These are phyloP conservation scores for Plutella xylostella DNA, from an alignment of 2,888 invertebrate genomes.

Conservation along the genomic window DNA sequence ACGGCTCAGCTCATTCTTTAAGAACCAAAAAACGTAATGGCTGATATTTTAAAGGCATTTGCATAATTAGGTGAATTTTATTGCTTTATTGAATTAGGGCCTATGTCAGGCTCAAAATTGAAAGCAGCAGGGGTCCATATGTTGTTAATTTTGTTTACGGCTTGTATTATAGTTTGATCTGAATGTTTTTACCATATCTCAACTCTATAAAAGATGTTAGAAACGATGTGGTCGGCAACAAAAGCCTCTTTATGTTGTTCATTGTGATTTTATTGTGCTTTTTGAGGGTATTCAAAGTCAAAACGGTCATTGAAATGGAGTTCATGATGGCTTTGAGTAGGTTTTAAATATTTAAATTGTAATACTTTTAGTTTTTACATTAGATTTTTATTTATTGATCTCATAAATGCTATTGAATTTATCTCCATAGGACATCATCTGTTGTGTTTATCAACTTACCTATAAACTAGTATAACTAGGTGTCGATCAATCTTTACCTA, in stretches of 20 bases:
- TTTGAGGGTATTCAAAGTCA: constrained; percentile 20
- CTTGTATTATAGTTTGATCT: constrained; percentile 63
- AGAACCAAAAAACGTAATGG: constrained; percentile 51
- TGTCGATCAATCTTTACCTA: too few relatives aligned
- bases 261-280: constrained; percentile 50
- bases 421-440: too few relatives aligned
- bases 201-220: constrained; percentile 58
- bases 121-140: constrained; percentile 62
- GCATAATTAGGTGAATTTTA: constrained; percentile 71
- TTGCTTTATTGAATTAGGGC: constrained; percentile 70
- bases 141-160: constrained; percentile 71
- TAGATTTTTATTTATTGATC: too few relatives aligned
- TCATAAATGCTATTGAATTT: too few relatives aligned
- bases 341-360: too few relatives aligned
- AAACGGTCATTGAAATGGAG: not conserved
- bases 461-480: too few relatives aligned
- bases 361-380: too few relatives aligned
- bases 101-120: constrained; percentile 68
- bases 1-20: constrained; percentile 50
- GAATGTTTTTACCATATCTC: constrained; percentile 60
- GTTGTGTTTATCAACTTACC: too few relatives aligned
- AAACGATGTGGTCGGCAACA: constrained; percentile 51
- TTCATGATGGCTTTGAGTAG: too few relatives aligned
- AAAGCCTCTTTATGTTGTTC: constrained; percentile 58
- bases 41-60: constrained; percentile 63